Conservation (phyloP, 2,888 invertebrate species). For the Clivina fossor region DNA sequence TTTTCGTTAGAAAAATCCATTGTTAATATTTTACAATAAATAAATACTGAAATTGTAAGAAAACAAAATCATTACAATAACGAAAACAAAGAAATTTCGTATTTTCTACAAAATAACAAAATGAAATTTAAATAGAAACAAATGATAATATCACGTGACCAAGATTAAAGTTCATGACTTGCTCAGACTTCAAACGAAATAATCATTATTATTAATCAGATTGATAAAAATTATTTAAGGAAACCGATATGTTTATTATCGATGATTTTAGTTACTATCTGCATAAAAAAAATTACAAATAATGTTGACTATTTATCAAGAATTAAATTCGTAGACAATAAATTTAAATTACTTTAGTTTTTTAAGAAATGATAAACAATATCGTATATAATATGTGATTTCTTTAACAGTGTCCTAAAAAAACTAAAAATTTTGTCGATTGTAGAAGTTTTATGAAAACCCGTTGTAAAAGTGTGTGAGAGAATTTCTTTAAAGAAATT, state of each 20-base stretch:
- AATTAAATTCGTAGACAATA: too few species aligned
- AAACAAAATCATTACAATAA: neutral
- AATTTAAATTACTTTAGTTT: too few species aligned
- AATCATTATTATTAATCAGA: slow-evolving; percentile 1
- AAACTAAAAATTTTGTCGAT: too few species aligned
- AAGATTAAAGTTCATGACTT: slow-evolving; percentile 20
- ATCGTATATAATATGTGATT: too few species aligned
- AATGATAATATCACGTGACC: neutral
- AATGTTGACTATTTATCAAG: neutral
- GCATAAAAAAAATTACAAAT: neutral
- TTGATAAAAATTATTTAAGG: neutral
- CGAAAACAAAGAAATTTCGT: too few species aligned
- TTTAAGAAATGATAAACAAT: too few species aligned
- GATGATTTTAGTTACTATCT: neutral
- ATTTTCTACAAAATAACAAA: neutral
- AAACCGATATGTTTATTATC: slow-evolving; percentile 8
- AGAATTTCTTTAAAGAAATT: too few species aligned
- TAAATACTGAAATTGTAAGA: neutral
- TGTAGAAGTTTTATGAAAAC: too few species aligned
- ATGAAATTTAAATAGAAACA: neutral
- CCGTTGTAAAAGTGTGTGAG: too few species aligned
- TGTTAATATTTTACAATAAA: too few species aligned
- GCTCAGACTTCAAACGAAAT: slow-evolving; percentile 12
- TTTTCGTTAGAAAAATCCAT: too few species aligned
- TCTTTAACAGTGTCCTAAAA: too few species aligned